A percentile compares a stretch with the other conserved stretches of the same genome.
phyloP scores from a whole-genome alignment of 2,113 vertebrate species.

The Ailuropoda melanoleuca region DNA sequence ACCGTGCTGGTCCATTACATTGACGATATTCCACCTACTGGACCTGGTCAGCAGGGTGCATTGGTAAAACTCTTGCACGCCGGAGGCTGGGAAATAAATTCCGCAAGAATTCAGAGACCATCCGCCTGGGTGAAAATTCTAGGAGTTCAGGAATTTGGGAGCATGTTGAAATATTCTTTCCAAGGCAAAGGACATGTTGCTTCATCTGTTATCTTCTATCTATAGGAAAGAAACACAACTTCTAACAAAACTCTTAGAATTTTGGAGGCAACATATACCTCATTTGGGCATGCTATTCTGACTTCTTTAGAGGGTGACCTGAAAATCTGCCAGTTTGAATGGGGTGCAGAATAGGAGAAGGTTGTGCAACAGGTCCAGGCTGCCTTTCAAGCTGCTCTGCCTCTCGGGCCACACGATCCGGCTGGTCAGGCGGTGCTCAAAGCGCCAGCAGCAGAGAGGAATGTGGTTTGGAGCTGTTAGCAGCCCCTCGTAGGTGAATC shows the following conservation, averaged over 20 bases:
- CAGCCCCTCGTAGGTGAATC: accelerated
- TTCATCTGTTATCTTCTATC: not conserved
- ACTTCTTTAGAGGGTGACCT: not conserved
- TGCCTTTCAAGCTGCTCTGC: accelerated
- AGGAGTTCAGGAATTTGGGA: not conserved
- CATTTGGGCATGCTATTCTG: accelerated
- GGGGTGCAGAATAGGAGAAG: not conserved
- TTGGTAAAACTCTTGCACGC: not conserved
- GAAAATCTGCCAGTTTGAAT: not conserved
- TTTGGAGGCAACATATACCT: not conserved
- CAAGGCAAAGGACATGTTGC: not conserved
- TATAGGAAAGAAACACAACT: accelerated
- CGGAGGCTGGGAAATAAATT: not conserved
- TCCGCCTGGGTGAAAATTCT: not conserved
- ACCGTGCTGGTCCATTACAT: accelerated
- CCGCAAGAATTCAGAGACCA: not conserved
- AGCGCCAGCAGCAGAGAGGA: accelerated
- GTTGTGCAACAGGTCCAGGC: not conserved
- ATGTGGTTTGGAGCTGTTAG: not conserved
- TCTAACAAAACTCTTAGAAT: accelerated
- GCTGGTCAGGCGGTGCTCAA: accelerated
- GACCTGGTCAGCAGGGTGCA: not conserved
- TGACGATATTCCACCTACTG: not conserved
- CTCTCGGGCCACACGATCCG: not conserved
- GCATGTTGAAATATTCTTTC: not conserved